phyloP scores from a whole-genome alignment of 2,797 vertebrate genomes.

The Melopsittacus undulatus region DNA sequence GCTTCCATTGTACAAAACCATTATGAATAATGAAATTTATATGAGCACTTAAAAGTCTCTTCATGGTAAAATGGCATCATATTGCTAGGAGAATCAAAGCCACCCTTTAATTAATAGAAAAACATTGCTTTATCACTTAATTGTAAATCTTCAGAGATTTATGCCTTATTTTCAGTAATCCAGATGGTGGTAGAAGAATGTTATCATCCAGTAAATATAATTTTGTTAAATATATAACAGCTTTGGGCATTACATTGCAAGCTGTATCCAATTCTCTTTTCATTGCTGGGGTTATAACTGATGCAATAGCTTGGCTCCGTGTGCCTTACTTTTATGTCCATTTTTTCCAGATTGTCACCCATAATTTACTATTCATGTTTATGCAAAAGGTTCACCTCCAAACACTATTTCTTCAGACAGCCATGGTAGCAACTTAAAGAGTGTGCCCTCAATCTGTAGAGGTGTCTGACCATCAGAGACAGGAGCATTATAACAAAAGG shows the following conservation, averaged over 20 bases:
- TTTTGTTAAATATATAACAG: conserved; percentile 6
- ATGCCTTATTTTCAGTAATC: not conserved
- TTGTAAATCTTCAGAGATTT: conserved; percentile 19
- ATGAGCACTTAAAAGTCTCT: not conserved
- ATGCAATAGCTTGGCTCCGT: not conserved
- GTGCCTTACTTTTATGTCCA: not conserved
- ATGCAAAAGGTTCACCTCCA: not conserved
- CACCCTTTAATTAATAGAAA: not conserved
- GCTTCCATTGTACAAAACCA: not conserved
- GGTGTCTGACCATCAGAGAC: not conserved
- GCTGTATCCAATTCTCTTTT: conserved; percentile 15
- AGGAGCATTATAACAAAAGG: not conserved
- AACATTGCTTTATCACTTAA: conserved; percentile 5
- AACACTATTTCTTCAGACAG: not conserved
- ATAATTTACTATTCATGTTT: not conserved
- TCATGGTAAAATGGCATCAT: not conserved
- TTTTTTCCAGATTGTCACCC: not conserved
- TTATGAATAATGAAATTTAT: not conserved
- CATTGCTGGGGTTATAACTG: not conserved
- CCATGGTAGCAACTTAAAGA: not conserved
- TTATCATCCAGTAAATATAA: not conserved
- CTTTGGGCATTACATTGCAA: not conserved
- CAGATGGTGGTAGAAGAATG: conserved; percentile 5
- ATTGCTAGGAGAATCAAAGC: not conserved
- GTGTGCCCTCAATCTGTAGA: rapidly evolving